A percentile compares a stretch with the other conserved stretches of the same genome.
These are phyloP conservation scores for Parelbella ahira DNA, from an alignment of 2,888 invertebrate species.

Conservation along the genomic window DNA sequence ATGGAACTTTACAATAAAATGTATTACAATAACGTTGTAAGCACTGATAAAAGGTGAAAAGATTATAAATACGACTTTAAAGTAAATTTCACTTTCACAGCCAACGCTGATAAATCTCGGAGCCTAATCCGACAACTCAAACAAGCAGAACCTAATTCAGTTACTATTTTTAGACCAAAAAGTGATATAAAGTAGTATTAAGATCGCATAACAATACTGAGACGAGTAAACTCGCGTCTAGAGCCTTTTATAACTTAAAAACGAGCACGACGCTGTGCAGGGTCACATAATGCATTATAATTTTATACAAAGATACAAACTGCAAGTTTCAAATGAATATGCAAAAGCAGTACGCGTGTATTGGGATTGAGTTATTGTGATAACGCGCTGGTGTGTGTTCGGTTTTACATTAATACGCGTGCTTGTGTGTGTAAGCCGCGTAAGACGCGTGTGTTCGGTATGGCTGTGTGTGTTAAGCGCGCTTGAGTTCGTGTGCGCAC, in stretches of 20 bases:
- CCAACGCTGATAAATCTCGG: conserved; percentile 15
- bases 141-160: conserved; percentile 22
- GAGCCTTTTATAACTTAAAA: conserved; percentile 49
- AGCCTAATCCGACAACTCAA: conserved; percentile 13
- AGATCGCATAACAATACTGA: conserved; percentile 18
- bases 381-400: conserved; percentile 47
- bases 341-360: conserved; percentile 67
- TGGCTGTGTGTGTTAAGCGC: conserved; percentile 12
- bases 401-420: conserved; percentile 24
- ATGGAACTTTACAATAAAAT: too few relatives aligned
- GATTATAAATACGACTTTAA: too few relatives aligned
- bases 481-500: conserved; percentile 38
- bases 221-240: conserved; percentile 29
- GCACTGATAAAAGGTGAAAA: too few relatives aligned
- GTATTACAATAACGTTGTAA: too few relatives aligned
- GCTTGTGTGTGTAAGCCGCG: conserved; percentile 27
- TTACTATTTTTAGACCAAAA: conserved; percentile 23
- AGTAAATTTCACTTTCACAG: too few relatives aligned
- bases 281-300: conserved; percentile 79
- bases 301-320: conserved; percentile 79
- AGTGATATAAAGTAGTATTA: conserved; percentile 24
- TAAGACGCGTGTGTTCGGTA: conserved; percentile 11
- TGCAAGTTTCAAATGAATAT: conserved; percentile 74
- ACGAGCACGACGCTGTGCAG: conserved; percentile 42
- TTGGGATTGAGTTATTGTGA: conserved; percentile 76